phyloP scores from a whole-genome alignment of 1,140 invertebrate species.

The Hyphantria cunea region DNA sequence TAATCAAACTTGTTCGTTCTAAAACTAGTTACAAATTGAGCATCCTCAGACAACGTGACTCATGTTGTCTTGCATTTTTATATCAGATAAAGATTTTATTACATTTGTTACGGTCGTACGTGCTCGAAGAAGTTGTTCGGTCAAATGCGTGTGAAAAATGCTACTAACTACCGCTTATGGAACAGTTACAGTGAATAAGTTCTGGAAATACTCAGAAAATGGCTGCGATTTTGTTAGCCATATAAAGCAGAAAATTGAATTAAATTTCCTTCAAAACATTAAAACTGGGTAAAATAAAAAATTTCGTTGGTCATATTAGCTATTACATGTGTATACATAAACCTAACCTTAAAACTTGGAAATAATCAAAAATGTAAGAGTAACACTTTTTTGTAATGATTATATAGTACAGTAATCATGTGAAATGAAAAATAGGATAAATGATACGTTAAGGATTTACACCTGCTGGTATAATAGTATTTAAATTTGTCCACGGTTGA shows the following conservation, averaged over 20 bases:
- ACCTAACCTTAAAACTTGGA: no score
- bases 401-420: no score
- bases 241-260: background rate
- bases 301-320: no score
- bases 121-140: background rate
- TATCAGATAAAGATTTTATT: background rate
- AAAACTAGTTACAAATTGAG: slow-evolving; percentile 47
- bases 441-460: no score
- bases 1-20: slow-evolving; percentile 47
- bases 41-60: slow-evolving; percentile 35
- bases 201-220: background rate
- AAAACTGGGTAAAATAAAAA: no score
- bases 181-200: background rate
- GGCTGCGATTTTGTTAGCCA: background rate
- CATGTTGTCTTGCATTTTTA: slow-evolving; percentile 23
- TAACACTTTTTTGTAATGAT: no score
- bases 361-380: no score
- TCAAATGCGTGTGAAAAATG: background rate
- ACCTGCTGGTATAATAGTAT: no score
- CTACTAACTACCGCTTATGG: background rate
- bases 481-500: no score
- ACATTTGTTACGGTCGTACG: background rate
- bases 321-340: no score
- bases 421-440: no score
- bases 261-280: background rate